These are phyloP conservation scores for Argyrosomus regius DNA, from an alignment of 2,797 vertebrate species.

Conservation along the genomic window DNA sequence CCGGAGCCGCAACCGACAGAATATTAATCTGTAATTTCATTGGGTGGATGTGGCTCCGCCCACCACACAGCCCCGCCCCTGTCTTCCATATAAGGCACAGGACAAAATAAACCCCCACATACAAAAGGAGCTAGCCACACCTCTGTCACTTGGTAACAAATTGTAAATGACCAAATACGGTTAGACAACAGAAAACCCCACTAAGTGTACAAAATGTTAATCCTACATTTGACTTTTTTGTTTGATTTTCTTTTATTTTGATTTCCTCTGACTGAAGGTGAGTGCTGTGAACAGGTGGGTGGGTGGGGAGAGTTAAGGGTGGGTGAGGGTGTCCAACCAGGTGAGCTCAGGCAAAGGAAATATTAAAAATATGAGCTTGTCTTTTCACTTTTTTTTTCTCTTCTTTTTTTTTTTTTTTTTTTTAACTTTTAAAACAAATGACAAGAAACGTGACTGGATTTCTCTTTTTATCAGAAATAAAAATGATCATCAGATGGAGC, in stretches of 20 bases:
- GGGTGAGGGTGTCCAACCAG: slow-evolving; percentile 56
- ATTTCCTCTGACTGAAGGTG: slow-evolving; percentile 75
- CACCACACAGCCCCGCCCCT: slow-evolving; percentile 84
- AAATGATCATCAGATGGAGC: slow-evolving; percentile 90
- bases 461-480: slow-evolving; percentile 90
- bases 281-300: slow-evolving; percentile 54
- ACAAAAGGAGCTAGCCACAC: slow-evolving; percentile 86
- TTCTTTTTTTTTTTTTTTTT: slow-evolving; percentile 31
- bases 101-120: slow-evolving; percentile 94
- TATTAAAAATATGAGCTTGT: slow-evolving; percentile 88
- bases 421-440: slow-evolving; percentile 86
- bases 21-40: slow-evolving; percentile 82
- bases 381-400: slow-evolving; percentile 76
- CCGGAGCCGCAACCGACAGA: slow-evolving; percentile 62
- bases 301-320: slow-evolving; percentile 17
- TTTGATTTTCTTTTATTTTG: slow-evolving; percentile 61
- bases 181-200: slow-evolving; percentile 91
- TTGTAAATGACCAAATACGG: slow-evolving; percentile 86
- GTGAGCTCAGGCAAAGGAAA: slow-evolving; percentile 77
- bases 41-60: slow-evolving; percentile 79
- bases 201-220: slow-evolving; percentile 94
- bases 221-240: slow-evolving; percentile 81
- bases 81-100: slow-evolving; percentile 98
- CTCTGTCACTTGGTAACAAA: slow-evolving; percentile 88
- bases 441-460: slow-evolving; percentile 91